Evolutionary conservation across 2,888 invertebrate species (phyloP).

Genomic region (Phengaris arion): DNA sequence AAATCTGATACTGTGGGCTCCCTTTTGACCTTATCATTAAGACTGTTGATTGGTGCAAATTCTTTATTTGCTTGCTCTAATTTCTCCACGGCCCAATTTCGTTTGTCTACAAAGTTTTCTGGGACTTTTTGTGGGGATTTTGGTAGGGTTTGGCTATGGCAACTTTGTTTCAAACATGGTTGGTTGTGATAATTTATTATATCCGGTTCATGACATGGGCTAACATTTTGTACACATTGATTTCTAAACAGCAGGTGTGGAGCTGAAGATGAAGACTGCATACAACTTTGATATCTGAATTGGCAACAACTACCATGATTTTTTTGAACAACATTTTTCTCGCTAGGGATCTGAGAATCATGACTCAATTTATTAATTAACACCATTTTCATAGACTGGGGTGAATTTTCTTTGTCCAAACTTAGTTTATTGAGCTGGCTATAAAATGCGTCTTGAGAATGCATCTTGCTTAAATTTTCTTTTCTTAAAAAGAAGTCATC

Average conservation of each 20-base stretch:
- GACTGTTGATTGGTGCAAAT: conserved; percentile 56
- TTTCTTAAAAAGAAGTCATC: conserved; percentile 63
- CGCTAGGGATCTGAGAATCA: conserved; percentile 30
- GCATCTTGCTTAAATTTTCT: conserved; percentile 51
- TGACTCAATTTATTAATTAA: conserved; percentile 44
- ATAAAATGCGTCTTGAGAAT: conserved; percentile 45
- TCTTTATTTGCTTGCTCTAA: conserved; percentile 55
- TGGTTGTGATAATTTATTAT: conserved; percentile 36
- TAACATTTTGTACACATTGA: conserved; percentile 3
- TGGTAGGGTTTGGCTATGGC: neutral
- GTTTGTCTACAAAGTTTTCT: conserved; percentile 59
- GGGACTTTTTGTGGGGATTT: conserved; percentile 34
- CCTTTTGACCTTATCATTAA: conserved; percentile 61
- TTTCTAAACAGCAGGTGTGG: neutral
- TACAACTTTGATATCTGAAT: conserved; percentile 5
- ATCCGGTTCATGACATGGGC: conserved; percentile 1
- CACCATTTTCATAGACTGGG: conserved; percentile 49
- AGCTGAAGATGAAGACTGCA: conserved; percentile 6
- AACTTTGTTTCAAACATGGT: conserved; percentile 22
- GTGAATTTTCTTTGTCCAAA: conserved; percentile 61
- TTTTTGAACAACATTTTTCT: conserved; percentile 10
- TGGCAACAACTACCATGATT: neutral
- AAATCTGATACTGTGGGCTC: conserved; percentile 81
- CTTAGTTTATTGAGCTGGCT: conserved; percentile 48
- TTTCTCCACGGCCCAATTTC: conserved; percentile 62